A percentile compares a stretch with the other conserved stretches of the same genome.
These are phyloP conservation scores for Hapalemur alaotrensis DNA, from an alignment of 2,797 vertebrate species.

Conservation along the genomic window DNA sequence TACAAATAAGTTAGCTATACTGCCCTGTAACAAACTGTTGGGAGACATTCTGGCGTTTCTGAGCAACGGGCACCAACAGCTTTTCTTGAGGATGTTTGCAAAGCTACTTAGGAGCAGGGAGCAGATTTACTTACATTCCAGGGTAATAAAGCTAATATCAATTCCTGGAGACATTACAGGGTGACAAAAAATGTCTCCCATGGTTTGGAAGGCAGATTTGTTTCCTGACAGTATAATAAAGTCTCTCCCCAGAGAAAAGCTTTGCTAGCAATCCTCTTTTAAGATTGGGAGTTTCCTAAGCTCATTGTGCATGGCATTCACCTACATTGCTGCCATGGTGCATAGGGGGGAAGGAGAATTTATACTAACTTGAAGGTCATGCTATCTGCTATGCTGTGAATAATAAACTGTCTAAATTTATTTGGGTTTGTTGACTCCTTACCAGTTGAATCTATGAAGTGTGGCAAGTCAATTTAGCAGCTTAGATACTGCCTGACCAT, in stretches of 20 bases:
- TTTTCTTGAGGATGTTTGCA: constrained; percentile 24
- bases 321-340: neutral
- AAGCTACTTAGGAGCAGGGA: neutral
- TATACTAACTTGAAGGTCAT: neutral
- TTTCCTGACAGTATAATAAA: neutral
- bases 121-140: neutral
- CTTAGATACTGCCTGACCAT: neutral
- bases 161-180: neutral
- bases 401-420: neutral
- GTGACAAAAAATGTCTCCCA: neutral
- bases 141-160: neutral
- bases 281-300: neutral
- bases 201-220: neutral
- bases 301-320: neutral
- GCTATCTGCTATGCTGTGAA: neutral
- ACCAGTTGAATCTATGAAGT: neutral
- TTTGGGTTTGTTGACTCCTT: neutral
- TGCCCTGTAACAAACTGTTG: neutral
- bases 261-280: neutral
- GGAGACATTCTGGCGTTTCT: constrained; percentile 8
- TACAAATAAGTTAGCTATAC: neutral
- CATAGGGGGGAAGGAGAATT: neutral
- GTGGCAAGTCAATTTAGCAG: neutral
- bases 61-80: constrained; percentile 15
- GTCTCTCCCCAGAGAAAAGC: neutral